Evolutionary conservation across 2,113 vertebrate species (phyloP), one percentile per base, ranked within the genome.

Genomic region (Cryptoleucopteryx plumbea): DNA sequence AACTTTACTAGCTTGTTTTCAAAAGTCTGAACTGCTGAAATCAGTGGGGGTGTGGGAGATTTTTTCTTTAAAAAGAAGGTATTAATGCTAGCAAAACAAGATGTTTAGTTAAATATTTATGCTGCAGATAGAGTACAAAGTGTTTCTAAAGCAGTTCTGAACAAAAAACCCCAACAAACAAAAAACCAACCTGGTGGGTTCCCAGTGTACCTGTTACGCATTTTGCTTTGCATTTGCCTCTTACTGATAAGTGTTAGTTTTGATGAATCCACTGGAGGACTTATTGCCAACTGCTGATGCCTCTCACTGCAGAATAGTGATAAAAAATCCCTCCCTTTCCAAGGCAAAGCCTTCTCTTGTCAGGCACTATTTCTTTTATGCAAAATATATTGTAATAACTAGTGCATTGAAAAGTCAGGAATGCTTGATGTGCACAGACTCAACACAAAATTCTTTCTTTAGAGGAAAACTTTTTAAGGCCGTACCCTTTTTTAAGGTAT

Each of bases 11-110:
- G 90, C 27, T 91, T 7, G 8, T 82, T 97, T 96, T 96, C 36
- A 70, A 18, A 93, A 95, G 75, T 58, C 61, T 86, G 88, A 94
- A 95, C 93, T 90, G 84, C 71, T 92, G 83, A 95, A 94, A 93
- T 83, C 48, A 11, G 8, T 82, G 53, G 34, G 12, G 71, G 21
- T 26, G 17, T 12, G 17, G n/a, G 63, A 9, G 3, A n/a, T n/a
- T 63, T 82, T 62, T 92, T 61, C 50, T 77, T 95, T 75, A 84
- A 86, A 75, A 83, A 74, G 84, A 77, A 79, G 80, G 19, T 93
- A 72, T 91, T 96, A 67, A 48, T 10, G 73, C 78, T 89, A 96
- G 88, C 62, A 50, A 80, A 86, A 90, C 53, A 77, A 87, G 74
- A 83, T 55, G 59, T 77, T 61, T 84, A 97, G 62, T 94, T 95